Evolutionary conservation across 2,113 vertebrate genomes (phyloP).

Genomic region (Atlantisia rogersi): DNA sequence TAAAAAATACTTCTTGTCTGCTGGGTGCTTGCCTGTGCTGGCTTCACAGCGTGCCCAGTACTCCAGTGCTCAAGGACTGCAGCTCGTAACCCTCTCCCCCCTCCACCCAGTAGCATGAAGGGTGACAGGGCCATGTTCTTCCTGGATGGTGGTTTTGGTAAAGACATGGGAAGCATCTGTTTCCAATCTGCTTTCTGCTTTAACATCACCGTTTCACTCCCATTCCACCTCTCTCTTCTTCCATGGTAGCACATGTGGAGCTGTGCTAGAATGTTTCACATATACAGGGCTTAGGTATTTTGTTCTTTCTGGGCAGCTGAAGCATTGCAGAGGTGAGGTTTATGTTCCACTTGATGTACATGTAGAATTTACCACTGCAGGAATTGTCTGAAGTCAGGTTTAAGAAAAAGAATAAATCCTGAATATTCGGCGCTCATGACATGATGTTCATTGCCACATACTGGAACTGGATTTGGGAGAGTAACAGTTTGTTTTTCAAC

Average conservation of each 20-base stretch:
- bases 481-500: neutral
- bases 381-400: neutral
- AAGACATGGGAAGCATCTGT: fast-evolving
- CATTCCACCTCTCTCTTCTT: neutral
- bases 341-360: neutral
- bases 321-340: neutral
- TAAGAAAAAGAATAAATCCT: neutral
- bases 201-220: neutral
- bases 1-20: neutral
- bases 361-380: neutral
- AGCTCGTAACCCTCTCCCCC: neutral
- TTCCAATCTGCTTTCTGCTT: neutral
- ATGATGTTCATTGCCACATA: neutral
- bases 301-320: neutral
- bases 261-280: neutral
- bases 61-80: neutral
- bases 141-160: neutral
- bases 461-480: neutral
- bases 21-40: neutral
- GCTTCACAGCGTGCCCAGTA: neutral
- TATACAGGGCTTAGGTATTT: neutral
- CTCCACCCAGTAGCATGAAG: neutral
- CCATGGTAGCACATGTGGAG: neutral
- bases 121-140: neutral
- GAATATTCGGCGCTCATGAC: neutral